Base-by-base conservation (phyloP, 1,140 invertebrate genomes). In the Monochamus saltuarius region DNA sequence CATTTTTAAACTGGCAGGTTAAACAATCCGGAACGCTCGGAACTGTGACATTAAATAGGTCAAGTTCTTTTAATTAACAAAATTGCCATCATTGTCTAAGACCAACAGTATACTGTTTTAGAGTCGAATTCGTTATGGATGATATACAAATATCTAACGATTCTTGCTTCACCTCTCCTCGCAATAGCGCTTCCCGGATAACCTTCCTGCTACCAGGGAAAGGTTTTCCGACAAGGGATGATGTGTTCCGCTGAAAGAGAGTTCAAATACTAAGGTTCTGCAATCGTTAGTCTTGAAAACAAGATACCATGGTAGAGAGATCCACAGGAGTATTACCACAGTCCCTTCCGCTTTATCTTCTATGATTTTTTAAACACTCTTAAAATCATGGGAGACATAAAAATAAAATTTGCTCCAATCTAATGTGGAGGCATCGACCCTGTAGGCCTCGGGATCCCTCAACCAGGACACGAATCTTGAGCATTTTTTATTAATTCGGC, bases 401-500 rank as follows among this genome's bases (percentile, higher is more conserved):
- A n/a, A 59, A 36, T 42, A 55, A 39, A 11, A 11, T 10, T 45
- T 35, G 38, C 0, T 1, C 34, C 42, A 57, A 14, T 35, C 36
- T 16, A 19, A 9, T n/a, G n/a, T n/a, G n/a, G n/a, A n/a, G n/a
- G n/a, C n/a, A n/a, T n/a, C n/a, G n/a, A n/a, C n/a, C n/a, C n/a
- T n/a, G n/a, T n/a, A n/a, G n/a, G n/a, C n/a, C n/a, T n/a, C n/a
- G n/a, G n/a, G n/a, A n/a, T n/a, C n/a, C 35, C 3, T 22, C 8
- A 0, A n/a, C 54, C 54, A 56, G 4, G 54, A 56, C 4, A 56
- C 13, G 16, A 17, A 56, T 22, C 35, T 47, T 29, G 8, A 11
- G 47, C 50, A 56, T 56, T 56, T 61, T 16, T 37, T 36, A 56
- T 61, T 61, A n/a, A 45, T 10, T 3, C 34, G 13, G 35, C 16